Conservation (phyloP, 2,888 invertebrate genomes). For the Brenthis ino region DNA sequence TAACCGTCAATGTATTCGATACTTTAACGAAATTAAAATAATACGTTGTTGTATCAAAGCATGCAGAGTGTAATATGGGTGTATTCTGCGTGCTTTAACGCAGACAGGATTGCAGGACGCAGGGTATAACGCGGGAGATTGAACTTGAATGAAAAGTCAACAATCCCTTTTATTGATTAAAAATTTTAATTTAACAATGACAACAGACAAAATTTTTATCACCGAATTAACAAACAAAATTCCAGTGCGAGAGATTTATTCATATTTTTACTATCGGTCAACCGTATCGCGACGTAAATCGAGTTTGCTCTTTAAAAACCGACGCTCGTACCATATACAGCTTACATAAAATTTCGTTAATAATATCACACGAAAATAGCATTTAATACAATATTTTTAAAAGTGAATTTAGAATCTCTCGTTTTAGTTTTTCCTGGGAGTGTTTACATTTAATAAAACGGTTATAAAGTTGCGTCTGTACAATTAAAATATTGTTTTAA, state of each 20-base stretch:
- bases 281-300: conserved; percentile 25
- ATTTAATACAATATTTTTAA: background rate
- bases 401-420: background rate
- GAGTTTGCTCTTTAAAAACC: conserved; percentile 26
- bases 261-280: conserved; percentile 31
- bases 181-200: conserved; percentile 27
- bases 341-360: background rate
- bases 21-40: too few relatives aligned
- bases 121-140: background rate
- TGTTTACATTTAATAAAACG: conserved; percentile 18
- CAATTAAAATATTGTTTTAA: conserved; percentile 35
- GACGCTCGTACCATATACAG: conserved; percentile 11
- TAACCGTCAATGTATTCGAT: too few relatives aligned
- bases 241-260: conserved; percentile 26
- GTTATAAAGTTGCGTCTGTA: conserved; percentile 26
- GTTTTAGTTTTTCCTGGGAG: background rate
- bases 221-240: conserved; percentile 25
- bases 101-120: background rate
- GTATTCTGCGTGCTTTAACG: background rate
- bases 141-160: background rate
- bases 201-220: conserved; percentile 30
- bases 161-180: conserved; percentile 9
- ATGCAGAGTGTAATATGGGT: background rate
- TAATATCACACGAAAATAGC: conserved; percentile 1
- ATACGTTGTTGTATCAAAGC: too few relatives aligned